phyloP scores from a whole-genome alignment of 2,113 vertebrate species.

The Leptocoma aspasia region DNA sequence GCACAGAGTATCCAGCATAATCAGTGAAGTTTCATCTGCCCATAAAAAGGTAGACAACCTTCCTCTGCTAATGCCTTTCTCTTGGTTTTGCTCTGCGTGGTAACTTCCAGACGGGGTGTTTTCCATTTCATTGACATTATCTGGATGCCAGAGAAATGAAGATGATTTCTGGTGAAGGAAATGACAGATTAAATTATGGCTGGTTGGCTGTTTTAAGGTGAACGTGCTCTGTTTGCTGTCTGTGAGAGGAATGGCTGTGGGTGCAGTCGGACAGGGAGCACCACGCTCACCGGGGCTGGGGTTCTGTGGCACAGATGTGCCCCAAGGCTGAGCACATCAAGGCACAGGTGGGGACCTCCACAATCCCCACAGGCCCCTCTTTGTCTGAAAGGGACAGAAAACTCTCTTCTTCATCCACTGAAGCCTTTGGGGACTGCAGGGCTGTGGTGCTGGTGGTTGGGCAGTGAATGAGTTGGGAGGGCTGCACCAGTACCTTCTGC shows the following conservation, averaged over 20 bases:
- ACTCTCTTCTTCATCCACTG: accelerated
- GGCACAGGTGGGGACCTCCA: background rate
- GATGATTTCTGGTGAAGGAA: slow-evolving; percentile 31
- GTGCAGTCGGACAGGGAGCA: background rate
- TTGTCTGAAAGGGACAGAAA: background rate
- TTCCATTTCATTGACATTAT: slow-evolving; percentile 52
- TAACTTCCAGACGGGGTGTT: slow-evolving; percentile 28
- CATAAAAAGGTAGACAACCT: slow-evolving; percentile 36
- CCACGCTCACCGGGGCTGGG: accelerated
- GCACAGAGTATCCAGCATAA: background rate
- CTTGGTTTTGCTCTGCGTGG: background rate
- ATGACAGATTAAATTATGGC: slow-evolving; percentile 40
- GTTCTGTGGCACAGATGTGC: background rate
- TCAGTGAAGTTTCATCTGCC: slow-evolving; percentile 2
- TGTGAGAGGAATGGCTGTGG: background rate
- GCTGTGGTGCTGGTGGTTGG: background rate
- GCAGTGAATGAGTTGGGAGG: slow-evolving; percentile 12
- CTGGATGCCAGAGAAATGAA: slow-evolving; percentile 35
- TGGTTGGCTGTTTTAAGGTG: slow-evolving; percentile 29
- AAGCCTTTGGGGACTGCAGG: background rate
- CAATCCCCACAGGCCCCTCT: accelerated
- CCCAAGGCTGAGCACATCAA: background rate
- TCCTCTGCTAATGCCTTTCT: background rate
- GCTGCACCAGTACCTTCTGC: slow-evolving; percentile 44
- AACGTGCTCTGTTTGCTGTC: background rate